Evolutionary conservation across 2,888 invertebrate genomes (phyloP), one percentile per base, ranked within the genome.

Genomic region (Tyria jacobaeae): DNA sequence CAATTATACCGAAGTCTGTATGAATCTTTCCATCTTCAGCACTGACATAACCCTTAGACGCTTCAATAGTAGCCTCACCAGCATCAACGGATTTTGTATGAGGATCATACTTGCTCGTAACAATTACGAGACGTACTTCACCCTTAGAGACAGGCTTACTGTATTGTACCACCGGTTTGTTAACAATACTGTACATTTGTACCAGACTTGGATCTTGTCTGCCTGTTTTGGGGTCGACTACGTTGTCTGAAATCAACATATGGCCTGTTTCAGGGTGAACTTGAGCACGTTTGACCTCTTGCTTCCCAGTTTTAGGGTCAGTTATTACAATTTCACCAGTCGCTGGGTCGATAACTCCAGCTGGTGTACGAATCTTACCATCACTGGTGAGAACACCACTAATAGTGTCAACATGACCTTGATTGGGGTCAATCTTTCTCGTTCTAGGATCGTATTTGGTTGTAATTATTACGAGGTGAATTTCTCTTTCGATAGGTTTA

Each of bases 321-420:
- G 91, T 91, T 6, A 90, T 76, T 10, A 87, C 79, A n/a, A 94
- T 91, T 79, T 94, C 93, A 35, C 96, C 95, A 27, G 95, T 95
- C 66, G 94, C 92, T 0, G 95, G 95, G 76, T 96, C 96, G 34
- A 96, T 93, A 44, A 95, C 89, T 15, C 96, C 96, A 60, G 96
- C 94, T 77, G 96, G 96, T 7, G 96, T 96, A 37, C 88, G 86
- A 61, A 94, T 93, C 75, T 89, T 94, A 31, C 94, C 94, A 78
- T 94, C 93, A 34, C 91, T 80, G 15, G 89, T 95, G 5, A 95
- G 89, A 27, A 93, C 91, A 47, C 96, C 96, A 73, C 95, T 95
- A 70, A 96, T 95, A 31, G 95, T 94, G 59, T 94, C 94, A 1
- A 94, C 88, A 51, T 87, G 84, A 27, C 89, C 89, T 81, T 89